Percentiles rank a stretch among this genome's conserved stretches.
phyloP scores from a whole-genome alignment of 2,113 vertebrate genomes.

The Sphaerodactylus townsendi region DNA sequence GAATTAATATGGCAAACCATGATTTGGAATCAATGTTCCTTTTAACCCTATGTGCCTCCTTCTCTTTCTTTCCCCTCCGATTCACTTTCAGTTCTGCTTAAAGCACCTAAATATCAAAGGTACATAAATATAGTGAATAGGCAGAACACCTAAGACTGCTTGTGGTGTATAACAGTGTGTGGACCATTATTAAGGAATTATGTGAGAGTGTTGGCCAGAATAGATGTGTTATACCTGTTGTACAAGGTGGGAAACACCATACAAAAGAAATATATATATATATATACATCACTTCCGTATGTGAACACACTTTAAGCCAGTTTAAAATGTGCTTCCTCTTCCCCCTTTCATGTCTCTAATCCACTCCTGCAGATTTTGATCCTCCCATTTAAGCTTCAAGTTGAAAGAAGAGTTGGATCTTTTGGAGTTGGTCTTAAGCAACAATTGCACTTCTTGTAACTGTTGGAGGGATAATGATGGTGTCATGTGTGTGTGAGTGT shows the following conservation, averaged over 20 bases:
- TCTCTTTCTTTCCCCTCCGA: background rate
- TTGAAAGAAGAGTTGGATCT: conserved; percentile 18
- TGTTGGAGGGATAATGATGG: conserved; percentile 30
- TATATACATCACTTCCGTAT: background rate
- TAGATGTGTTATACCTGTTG: background rate
- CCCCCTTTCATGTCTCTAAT: background rate
- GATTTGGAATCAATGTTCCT: background rate
- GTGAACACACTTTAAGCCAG: background rate
- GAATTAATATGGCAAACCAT: background rate
- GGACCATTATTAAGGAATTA: background rate
- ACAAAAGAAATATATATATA: too few species aligned
- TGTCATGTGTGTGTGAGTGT: background rate
- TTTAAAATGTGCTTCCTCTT: background rate
- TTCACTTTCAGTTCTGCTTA: background rate
- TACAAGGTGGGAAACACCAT: background rate
- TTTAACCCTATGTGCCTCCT: background rate
- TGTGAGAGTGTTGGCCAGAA: background rate
- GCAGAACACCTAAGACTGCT: too few species aligned
- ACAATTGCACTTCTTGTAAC: background rate
- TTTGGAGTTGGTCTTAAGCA: conserved; percentile 38
- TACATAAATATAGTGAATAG: too few species aligned
- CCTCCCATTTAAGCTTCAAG: background rate
- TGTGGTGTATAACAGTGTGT: too few species aligned
- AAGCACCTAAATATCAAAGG: background rate
- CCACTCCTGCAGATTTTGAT: conserved; percentile 7